phyloP scores from a whole-genome alignment of 2,113 vertebrate species.

The Syrmaticus mikado region DNA sequence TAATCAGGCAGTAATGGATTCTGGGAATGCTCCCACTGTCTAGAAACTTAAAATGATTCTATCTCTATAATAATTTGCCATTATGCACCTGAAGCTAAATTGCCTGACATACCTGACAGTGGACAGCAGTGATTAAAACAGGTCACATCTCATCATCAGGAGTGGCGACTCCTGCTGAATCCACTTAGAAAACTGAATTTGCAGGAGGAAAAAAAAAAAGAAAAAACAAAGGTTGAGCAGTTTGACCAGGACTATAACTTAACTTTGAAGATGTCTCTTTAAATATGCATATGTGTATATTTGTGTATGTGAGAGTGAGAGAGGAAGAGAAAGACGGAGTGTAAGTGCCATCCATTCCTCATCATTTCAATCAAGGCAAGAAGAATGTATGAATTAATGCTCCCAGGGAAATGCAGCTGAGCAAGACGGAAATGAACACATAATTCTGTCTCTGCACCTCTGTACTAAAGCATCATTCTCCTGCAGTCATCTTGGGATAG shows the following conservation, averaged over 20 bases:
- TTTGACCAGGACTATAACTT: constrained; percentile 28
- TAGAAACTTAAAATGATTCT: constrained; percentile 79
- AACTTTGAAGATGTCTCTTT: constrained; percentile 27
- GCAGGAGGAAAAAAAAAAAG: constrained; percentile 3
- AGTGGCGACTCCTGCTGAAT: constrained; percentile 57
- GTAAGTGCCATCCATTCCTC: constrained; percentile 24
- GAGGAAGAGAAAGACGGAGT: background rate
- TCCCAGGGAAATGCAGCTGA: constrained; percentile 11
- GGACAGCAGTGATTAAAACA: constrained; percentile 76
- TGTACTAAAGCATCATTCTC: background rate
- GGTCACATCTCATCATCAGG: constrained; percentile 74
- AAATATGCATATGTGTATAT: background rate
- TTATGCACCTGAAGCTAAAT: constrained; percentile 78
- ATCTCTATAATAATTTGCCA: constrained; percentile 76
- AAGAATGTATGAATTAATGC: constrained; percentile 34
- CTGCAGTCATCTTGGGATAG: background rate
- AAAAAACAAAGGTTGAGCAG: background rate
- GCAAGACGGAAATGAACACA: constrained; percentile 40
- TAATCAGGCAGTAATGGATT: constrained; percentile 82
- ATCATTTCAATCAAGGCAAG: constrained; percentile 49
- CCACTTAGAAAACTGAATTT: constrained; percentile 61
- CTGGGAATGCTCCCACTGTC: constrained; percentile 78
- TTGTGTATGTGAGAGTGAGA: background rate
- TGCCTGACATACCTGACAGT: constrained; percentile 72
- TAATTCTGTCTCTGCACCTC: background rate